phyloP scores from a whole-genome alignment of 2,113 vertebrate species.

The Tragelaphus buxtoni region DNA sequence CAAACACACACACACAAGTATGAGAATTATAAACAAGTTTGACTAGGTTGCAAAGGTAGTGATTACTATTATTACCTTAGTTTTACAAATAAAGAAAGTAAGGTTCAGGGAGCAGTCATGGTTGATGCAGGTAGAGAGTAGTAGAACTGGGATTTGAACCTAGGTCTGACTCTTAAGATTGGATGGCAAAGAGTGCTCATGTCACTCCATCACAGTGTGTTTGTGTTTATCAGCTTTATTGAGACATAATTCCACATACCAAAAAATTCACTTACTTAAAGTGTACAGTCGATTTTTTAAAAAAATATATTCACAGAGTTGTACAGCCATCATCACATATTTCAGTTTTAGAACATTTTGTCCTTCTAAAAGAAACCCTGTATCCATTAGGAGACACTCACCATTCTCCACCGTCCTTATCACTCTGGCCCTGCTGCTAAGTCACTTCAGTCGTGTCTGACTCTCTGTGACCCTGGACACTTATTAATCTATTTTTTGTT shows the following conservation, averaged over 20 bases:
- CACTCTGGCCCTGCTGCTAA: neutral
- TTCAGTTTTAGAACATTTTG: constrained; percentile 11
- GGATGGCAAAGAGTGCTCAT: neutral
- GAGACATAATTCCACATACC: neutral
- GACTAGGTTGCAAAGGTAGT: neutral
- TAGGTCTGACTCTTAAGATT: neutral
- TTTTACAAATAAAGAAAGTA: constrained; percentile 2
- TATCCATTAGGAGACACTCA: neutral
- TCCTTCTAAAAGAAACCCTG: neutral
- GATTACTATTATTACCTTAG: neutral
- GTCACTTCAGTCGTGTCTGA: too few species aligned
- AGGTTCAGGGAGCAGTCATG: neutral
- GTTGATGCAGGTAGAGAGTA: neutral
- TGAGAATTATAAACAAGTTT: neutral
- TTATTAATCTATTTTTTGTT: neutral
- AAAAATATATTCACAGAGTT: neutral
- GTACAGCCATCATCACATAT: neutral
- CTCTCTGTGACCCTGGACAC: neutral
- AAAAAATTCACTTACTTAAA: neutral
- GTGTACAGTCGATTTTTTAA: neutral
- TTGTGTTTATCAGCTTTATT: neutral
- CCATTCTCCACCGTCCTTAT: neutral
- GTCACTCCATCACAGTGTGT: neutral
- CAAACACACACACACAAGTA: neutral
- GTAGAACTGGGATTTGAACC: neutral